These are phyloP conservation scores for Calliopsis andreniformis DNA, from an alignment of 1,140 invertebrate species.

Conservation along the genomic window DNA sequence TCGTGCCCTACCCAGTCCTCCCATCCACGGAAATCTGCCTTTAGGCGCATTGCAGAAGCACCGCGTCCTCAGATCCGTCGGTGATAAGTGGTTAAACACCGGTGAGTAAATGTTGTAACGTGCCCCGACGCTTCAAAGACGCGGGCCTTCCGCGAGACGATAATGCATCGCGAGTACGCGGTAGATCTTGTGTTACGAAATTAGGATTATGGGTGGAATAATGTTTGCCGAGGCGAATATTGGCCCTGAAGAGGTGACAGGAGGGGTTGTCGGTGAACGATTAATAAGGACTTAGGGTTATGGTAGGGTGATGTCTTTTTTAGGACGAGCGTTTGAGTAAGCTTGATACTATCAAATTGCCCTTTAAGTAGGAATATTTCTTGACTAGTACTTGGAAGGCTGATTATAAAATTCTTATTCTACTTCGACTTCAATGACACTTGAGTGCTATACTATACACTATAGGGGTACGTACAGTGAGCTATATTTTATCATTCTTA, in stretches of 20 bases:
- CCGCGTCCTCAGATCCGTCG: constrained; percentile 57
- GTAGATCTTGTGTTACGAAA: constrained; percentile 47
- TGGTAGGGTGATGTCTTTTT: too few relatives aligned
- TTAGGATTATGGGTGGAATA: constrained; percentile 49
- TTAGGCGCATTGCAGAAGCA: constrained; percentile 54
- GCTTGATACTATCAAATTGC: too few relatives aligned
- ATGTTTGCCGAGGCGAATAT: constrained; percentile 16
- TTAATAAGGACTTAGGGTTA: background rate
- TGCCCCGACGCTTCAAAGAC: constrained; percentile 41
- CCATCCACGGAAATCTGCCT: constrained; percentile 58
- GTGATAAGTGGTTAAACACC: constrained; percentile 71
- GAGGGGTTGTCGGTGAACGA: background rate
- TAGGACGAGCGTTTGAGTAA: too few relatives aligned
- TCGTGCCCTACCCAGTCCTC: background rate
- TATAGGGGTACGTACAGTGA: too few relatives aligned
- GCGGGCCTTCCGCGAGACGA: constrained; percentile 36
- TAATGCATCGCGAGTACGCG: constrained; percentile 52
- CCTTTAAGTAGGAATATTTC: too few relatives aligned
- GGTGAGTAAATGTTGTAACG: constrained; percentile 68
- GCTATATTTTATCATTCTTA: too few relatives aligned
- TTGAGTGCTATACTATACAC: too few relatives aligned
- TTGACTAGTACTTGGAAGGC: too few relatives aligned
- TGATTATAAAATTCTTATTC: too few relatives aligned
- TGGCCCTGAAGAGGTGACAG: background rate
- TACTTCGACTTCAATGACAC: too few relatives aligned